phyloP scores from a whole-genome alignment of 2,113 vertebrate genomes.

The Phalacrocorax pelagicus region DNA sequence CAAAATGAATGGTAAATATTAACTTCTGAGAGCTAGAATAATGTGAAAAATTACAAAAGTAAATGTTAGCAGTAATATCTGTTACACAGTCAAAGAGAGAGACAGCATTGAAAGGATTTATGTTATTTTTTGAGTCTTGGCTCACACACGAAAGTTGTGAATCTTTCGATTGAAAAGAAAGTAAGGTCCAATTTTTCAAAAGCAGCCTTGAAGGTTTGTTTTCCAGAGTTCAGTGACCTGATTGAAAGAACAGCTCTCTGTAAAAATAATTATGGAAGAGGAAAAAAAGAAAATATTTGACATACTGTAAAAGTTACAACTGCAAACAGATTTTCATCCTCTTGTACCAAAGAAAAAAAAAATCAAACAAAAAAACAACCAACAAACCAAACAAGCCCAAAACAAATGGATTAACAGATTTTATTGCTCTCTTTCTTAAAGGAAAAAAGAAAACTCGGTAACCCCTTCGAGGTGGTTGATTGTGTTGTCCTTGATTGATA shows the following conservation, averaged over 20 bases:
- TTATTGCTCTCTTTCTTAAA: not conserved
- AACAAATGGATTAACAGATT: not conserved
- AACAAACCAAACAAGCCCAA: not conserved
- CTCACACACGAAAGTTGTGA: constrained; percentile 39
- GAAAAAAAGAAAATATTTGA: not conserved
- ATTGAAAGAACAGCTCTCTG: constrained; percentile 62
- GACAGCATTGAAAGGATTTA: constrained; percentile 30
- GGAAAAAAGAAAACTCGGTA: not conserved
- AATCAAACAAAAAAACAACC: no score
- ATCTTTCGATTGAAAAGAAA: constrained; percentile 46
- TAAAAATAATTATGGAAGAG: constrained; percentile 56
- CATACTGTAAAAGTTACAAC: constrained; percentile 31
- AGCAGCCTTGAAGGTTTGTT: constrained; percentile 51
- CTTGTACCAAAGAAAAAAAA: not conserved
- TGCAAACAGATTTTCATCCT: constrained; percentile 31
- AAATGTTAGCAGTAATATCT: constrained; percentile 68
- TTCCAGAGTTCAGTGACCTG: constrained; percentile 54
- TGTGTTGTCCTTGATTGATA: not conserved
- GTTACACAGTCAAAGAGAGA: constrained; percentile 37
- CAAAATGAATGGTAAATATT: constrained; percentile 65
- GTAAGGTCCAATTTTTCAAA: constrained; percentile 46
- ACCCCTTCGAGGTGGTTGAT: not conserved
- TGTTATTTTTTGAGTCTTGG: constrained; percentile 51
- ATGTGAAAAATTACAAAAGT: constrained; percentile 66
- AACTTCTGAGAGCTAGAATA: constrained; percentile 62